Conservation (phyloP, 2,113 vertebrate species). For the Struthio camelus region DNA sequence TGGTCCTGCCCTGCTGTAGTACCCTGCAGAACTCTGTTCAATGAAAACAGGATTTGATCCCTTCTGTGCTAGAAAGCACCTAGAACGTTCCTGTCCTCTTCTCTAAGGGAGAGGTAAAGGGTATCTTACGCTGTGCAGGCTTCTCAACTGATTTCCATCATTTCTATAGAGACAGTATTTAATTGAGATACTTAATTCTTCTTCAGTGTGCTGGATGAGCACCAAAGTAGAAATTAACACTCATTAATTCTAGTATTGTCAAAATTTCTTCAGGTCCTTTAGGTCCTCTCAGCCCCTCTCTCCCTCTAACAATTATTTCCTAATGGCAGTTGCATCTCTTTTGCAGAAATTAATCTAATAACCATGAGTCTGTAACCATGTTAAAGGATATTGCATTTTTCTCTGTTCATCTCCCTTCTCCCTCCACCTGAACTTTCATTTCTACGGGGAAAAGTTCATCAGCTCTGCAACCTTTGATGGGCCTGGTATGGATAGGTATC, state of each 20-base stretch:
- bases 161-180: not conserved
- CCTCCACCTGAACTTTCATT: not conserved
- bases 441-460: not conserved
- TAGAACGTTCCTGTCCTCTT: not conserved
- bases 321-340: not conserved
- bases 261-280: slow-evolving; percentile 26
- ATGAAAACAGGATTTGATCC: not conserved
- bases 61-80: not conserved
- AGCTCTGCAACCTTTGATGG: not conserved
- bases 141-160: not conserved
- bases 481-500: not conserved
- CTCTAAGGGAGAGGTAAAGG: not conserved
- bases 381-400: not conserved
- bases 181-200: slow-evolving; percentile 29
- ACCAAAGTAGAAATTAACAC: slow-evolving; percentile 31
- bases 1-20: not conserved
- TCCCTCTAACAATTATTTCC: not conserved
- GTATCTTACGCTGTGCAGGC: not conserved
- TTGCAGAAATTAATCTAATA: not conserved
- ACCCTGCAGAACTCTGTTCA: not conserved
- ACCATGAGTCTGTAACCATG: not conserved
- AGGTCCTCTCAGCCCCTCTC: not conserved
- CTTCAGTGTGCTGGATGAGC: slow-evolving; percentile 19
- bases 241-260: slow-evolving; percentile 37
- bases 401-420: not conserved